Evolutionary conservation across 2,797 vertebrate species (phyloP).

Genomic region (Loriculus beryllinus): DNA sequence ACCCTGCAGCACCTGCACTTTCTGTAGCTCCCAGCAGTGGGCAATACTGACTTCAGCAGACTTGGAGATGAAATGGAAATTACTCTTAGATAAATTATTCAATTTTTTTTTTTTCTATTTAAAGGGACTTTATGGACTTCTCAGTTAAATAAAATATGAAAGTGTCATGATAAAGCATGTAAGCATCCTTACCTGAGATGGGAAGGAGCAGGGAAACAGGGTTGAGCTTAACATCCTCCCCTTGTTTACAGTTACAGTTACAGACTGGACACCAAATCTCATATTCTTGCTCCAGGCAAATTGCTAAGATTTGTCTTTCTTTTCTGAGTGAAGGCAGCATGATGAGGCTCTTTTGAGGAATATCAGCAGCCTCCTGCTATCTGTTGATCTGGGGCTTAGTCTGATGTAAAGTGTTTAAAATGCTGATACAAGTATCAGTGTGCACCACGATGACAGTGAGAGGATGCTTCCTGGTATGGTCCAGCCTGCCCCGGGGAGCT

Average conservation of each 20-base stretch:
- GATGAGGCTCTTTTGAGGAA: neutral
- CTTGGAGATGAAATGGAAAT: neutral
- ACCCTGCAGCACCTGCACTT: neutral
- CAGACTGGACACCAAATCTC: neutral
- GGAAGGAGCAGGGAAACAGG: neutral
- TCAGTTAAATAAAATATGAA: constrained; percentile 57
- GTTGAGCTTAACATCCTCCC: neutral
- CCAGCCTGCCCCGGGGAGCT: neutral
- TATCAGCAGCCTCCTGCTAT: neutral
- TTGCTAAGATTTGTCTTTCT: neutral
- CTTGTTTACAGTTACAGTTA: neutral
- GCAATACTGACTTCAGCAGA: neutral
- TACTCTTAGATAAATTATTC: constrained; percentile 62
- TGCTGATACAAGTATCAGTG: neutral
- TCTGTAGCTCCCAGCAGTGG: neutral
- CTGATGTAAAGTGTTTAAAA: neutral
- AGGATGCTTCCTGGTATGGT: neutral
- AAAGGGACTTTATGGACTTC: constrained; percentile 14
- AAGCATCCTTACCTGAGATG: neutral
- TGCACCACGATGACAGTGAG: neutral
- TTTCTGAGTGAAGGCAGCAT: neutral
- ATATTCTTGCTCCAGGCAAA: neutral
- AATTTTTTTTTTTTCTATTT: constrained; percentile 65
- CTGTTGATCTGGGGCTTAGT: neutral
- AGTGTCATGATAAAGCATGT: neutral